These are phyloP conservation scores for Rugalucina vietnamica DNA, from an alignment of 2,888 invertebrate species.

Conservation along the genomic window DNA sequence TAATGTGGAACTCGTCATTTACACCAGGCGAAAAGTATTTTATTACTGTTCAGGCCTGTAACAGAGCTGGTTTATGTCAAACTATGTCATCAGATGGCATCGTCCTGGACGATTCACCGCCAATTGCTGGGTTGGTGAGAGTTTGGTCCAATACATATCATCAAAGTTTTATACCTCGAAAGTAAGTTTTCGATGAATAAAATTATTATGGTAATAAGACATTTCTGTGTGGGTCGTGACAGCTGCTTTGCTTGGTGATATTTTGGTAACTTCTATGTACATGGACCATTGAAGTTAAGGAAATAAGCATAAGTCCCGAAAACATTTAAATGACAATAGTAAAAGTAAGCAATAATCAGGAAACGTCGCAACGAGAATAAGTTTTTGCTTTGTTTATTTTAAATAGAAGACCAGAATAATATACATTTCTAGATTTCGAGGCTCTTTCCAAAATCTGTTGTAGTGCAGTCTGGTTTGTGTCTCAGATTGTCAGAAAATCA, in stretches of 20 bases:
- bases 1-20: conserved; percentile 53
- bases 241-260: no score
- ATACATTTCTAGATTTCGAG: no score
- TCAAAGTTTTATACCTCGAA: not conserved
- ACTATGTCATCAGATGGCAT: conserved; percentile 64
- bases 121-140: conserved; percentile 61
- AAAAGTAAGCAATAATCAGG: not conserved
- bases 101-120: conserved; percentile 67
- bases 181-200: not conserved
- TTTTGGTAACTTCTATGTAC: no score
- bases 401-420: no score
- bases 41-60: conserved; percentile 66
- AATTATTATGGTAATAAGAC: not conserved
- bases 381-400: not conserved
- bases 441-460: no score
- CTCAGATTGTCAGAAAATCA: no score
- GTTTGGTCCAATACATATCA: conserved; percentile 34
- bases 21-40: conserved; percentile 62
- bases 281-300: not conserved
- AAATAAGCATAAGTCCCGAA: not conserved
- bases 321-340: not conserved
- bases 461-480: no score
- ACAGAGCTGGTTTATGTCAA: conserved; percentile 62
- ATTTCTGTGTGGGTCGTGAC: not conserved
- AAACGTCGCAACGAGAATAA: not conserved